Conservation (phyloP, 2,888 invertebrate species). For the Uloborus plumipes region DNA sequence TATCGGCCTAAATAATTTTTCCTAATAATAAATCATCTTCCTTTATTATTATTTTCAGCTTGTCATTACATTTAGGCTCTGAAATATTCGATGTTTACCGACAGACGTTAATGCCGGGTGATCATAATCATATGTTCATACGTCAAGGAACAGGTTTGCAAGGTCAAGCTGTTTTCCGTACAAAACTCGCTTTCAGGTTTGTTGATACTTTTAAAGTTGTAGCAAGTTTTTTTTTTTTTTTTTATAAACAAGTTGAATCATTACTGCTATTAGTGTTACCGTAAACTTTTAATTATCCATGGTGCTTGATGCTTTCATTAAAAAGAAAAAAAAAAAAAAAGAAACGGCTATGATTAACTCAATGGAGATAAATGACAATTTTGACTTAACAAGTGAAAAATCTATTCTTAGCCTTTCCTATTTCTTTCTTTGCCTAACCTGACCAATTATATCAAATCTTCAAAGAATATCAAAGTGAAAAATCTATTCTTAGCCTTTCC, state of each 20-base stretch:
- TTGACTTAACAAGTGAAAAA: too few species aligned
- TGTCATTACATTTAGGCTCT: conserved; percentile 95
- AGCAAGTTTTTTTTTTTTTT: neutral
- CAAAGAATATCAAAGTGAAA: too few species aligned
- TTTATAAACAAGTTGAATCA: neutral
- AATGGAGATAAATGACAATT: too few species aligned
- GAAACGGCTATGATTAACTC: too few species aligned
- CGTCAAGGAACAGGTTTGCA: conserved; percentile 98
- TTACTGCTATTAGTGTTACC: too few species aligned
- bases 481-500: too few species aligned
- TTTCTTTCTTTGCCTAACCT: too few species aligned
- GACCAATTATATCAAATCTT: too few species aligned
- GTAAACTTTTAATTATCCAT: neutral
- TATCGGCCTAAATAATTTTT: too few species aligned
- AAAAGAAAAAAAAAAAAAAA: too few species aligned
- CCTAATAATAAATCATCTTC: conserved; percentile 4
- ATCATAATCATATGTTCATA: conserved; percentile 97
- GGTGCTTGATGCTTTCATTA: too few species aligned
- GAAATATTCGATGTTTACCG: conserved; percentile 99
- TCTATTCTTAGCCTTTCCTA: too few species aligned
- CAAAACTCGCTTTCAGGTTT: conserved; percentile 88
- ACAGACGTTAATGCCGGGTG: conserved; percentile 87
- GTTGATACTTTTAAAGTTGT: neutral
- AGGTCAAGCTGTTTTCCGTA: conserved; percentile 96
- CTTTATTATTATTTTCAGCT: conserved; percentile 75